A percentile compares a stretch with the other conserved stretches of the same genome.
phyloP scores from a whole-genome alignment of 2,797 vertebrate genomes.

The Coregonus sp. region DNA sequence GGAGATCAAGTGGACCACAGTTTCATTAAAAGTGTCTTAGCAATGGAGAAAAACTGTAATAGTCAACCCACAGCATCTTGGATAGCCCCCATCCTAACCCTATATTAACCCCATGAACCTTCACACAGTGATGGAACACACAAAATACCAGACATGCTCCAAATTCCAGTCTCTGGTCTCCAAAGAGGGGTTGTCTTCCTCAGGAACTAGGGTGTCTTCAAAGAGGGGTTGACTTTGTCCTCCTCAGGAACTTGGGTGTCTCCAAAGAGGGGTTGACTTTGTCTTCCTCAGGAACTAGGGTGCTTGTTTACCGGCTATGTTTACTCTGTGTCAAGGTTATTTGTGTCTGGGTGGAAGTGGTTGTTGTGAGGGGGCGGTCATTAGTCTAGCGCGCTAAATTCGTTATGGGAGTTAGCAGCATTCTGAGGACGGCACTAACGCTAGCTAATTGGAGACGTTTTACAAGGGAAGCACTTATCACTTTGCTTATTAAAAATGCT shows the following conservation, averaged over 20 bases:
- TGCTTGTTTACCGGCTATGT: conserved; percentile 50
- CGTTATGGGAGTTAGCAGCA: conserved; percentile 50
- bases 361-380: conserved; percentile 51
- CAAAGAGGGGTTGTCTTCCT: conserved; percentile 23
- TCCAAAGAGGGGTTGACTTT: conserved; percentile 26
- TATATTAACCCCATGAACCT: not conserved
- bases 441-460: conserved; percentile 62
- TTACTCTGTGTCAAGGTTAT: conserved; percentile 51
- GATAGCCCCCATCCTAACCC: not conserved
- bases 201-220: conserved; percentile 1
- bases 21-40: no score
- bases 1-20: no score
- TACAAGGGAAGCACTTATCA: conserved; percentile 70
- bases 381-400: conserved; percentile 56
- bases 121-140: conserved; percentile 44
- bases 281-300: conserved; percentile 26
- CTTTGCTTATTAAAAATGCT: conserved; percentile 71
- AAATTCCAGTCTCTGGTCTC: not conserved
- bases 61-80: not conserved
- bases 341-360: conserved; percentile 36
- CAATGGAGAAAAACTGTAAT: not conserved
- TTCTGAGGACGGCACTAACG: conserved; percentile 49
- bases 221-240: conserved; percentile 32
- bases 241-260: not conserved
- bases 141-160: conserved; percentile 20